Evolutionary conservation across 1,140 invertebrate species (phyloP), one percentile per base, ranked within the genome.

Genomic region (Atta texana): DNA sequence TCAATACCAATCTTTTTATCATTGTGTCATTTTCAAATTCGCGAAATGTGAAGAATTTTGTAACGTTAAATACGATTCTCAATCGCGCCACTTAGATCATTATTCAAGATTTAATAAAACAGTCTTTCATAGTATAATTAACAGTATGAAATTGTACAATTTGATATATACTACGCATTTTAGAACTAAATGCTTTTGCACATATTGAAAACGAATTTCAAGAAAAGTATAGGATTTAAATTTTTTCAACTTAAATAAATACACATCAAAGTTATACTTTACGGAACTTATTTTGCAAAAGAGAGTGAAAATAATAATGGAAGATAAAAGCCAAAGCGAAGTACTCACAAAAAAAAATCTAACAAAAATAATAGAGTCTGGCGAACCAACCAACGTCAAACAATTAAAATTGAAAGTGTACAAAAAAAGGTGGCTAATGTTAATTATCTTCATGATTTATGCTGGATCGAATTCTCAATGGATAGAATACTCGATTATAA

Each of bases 371-470:
- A 21, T 49, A 8, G 72, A 66, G 18, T 10, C 18, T 0, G n/a
- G 7, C 2, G 39, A 71, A 14, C 34, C 10, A 1, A 1, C 14
- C 0, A 28, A 86, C 0, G 0, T 7, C 3, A n/a, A 72, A 24
- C 31, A 28, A 1, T 44, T 89, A 24, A 51, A 87, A 24, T 87
- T 92, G 1, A 95, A 94, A 82, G 82, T 93, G 24, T 95, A 94
- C 66, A 94, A 92, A 49, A 94, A 87, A 66, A 93, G 97, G 90
- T 97, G 97, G 96, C 31, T 97, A 1, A 96, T 97, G 76, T 90
- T 97, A 3, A 39, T 87, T 0, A 90, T 97, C 2, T 97, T 96
- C 88, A 95, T 95, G 7, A 66, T 96, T 7, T 97, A 96, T 88
- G 96, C 91, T 1, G 89, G 88, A 5, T 44, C 90, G 5, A 97